A percentile compares a stretch with the other conserved stretches of the same genome.
Conservation (phyloP, 2,113 vertebrate genomes). For the Buteo buteo region DNA sequence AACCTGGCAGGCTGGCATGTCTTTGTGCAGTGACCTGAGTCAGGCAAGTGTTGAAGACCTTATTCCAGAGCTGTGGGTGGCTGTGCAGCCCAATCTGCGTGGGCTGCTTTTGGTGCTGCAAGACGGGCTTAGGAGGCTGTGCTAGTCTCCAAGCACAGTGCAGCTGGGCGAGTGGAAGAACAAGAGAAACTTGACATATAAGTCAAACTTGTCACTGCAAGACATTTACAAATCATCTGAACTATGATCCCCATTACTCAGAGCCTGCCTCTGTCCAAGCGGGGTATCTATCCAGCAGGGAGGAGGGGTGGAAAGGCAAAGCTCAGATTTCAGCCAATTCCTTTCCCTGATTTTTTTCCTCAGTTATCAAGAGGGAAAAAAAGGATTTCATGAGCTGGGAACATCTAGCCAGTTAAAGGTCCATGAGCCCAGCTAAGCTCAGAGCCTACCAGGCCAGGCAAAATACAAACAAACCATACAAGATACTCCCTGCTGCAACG, state of each 20-base stretch:
- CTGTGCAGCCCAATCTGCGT: not conserved
- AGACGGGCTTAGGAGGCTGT: rapidly evolving
- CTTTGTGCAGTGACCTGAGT: conserved; percentile 46
- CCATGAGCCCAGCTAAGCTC: not conserved
- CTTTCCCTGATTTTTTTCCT: not conserved
- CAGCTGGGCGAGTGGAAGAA: not conserved
- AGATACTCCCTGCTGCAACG: not conserved
- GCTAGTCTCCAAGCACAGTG: not conserved
- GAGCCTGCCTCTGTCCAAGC: conserved; percentile 15
- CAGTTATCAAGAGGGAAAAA: not conserved
- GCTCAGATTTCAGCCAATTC: not conserved
- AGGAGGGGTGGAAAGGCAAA: not conserved
- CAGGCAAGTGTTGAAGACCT: conserved; percentile 9
- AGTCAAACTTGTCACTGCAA: conserved; percentile 14
- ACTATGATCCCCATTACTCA: conserved; percentile 46
- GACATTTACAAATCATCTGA: conserved; percentile 24
- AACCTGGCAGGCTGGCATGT: conserved; percentile 11
- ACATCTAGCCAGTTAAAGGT: not conserved
- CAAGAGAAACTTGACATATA: conserved; percentile 5
- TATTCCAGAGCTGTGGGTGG: not conserved
- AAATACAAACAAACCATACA: not conserved
- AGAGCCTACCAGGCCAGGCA: not conserved
- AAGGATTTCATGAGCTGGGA: not conserved
- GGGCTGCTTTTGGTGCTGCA: not conserved
- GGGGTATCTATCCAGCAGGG: not conserved